Evolutionary conservation across 2,113 vertebrate species (phyloP), one percentile per base, ranked within the genome.

Genomic region (Aspidoscelis tigris): DNA sequence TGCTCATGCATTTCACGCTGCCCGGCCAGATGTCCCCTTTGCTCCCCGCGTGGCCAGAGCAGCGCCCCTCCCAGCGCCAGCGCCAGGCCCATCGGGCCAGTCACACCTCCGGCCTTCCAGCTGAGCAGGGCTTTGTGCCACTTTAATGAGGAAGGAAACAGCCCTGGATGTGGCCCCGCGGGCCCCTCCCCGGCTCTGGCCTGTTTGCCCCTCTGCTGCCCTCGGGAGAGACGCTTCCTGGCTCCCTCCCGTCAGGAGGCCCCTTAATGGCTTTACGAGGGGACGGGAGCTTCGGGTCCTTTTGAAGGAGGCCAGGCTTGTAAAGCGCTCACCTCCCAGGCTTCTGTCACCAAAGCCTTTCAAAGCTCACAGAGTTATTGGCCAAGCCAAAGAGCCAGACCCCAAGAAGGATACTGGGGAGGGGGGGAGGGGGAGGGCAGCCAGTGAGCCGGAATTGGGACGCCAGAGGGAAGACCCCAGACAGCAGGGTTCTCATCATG

Each of bases 191-290:
- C 18, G 47, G 3, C 1, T 39, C n/a, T n/a, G 21, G 39, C 7
- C 8, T 82, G 50, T 81, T 81, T 72, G 21, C 53, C 43, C 80
- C 80, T 47, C 20, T 33, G 33, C 68, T 26, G 50, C 53, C 9
- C 26, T 64, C 43, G 26, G 7, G 0, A 5, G 11, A 21, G 53
- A 6, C 16, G 21, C 70, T 82, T 72, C 80, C 80, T 61, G 68
- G 50, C 80, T 33, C 41, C 69, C 69, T 43, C 5, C 72, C 20
- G 21, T 33, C 55, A 41, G 26, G 24, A 10, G 78, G 8, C 47
- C 69, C 33, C 80, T 61, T 72, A 72, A 81, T 81, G 53, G 69
- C 41, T 81, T 72, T 81, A 72, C 69, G 53, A 71, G 79, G 50
- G 21, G 47, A 39, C 22, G 65, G 66, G 33, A 0, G 1, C 21